These are phyloP conservation scores for Hippocampus zosterae DNA, from an alignment of 2,113 vertebrate species.

Conservation along the genomic window DNA sequence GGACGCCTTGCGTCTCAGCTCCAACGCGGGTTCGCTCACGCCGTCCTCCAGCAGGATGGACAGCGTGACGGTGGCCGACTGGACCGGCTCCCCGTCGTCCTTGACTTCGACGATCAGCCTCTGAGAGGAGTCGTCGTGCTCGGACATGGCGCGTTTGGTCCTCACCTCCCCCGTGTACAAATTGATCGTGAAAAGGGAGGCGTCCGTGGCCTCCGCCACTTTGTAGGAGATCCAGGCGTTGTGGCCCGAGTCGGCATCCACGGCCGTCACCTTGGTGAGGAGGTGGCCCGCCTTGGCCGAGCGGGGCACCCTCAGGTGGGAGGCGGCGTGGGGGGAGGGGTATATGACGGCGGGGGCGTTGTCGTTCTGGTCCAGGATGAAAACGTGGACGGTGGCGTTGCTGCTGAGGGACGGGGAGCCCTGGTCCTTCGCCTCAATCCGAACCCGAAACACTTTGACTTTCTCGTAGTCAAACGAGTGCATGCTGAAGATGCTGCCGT, in stretches of 20 bases:
- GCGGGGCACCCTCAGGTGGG: constrained; percentile 72
- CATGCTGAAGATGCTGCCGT: constrained; percentile 76
- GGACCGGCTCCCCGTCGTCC: constrained; percentile 80
- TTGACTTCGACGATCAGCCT: constrained; percentile 76
- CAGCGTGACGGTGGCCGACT: constrained; percentile 73
- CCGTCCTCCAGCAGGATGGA: constrained; percentile 73
- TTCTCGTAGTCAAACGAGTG: constrained; percentile 79
- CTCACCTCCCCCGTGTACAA: constrained; percentile 81
- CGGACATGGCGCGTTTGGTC: constrained; percentile 72
- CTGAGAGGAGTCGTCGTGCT: constrained; percentile 75
- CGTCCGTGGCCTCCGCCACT: constrained; percentile 74
- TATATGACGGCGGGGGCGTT: constrained; percentile 73
- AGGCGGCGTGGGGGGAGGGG: constrained; percentile 60
- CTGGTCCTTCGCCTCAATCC: constrained; percentile 75
- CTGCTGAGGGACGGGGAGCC: constrained; percentile 68
- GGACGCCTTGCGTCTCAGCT: constrained; percentile 59
- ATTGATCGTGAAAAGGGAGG: constrained; percentile 77
- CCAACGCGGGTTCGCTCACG: constrained; percentile 63
- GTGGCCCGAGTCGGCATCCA: constrained; percentile 81
- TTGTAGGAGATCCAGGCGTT: constrained; percentile 85
- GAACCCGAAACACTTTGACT: constrained; percentile 76
- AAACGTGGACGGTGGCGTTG: constrained; percentile 72
- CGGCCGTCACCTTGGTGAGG: constrained; percentile 83
- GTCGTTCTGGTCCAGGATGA: constrained; percentile 78
- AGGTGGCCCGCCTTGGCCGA: constrained; percentile 78